Evolutionary conservation across 2,797 vertebrate genomes (phyloP).

Genomic region (Phylloscopus collybita): DNA sequence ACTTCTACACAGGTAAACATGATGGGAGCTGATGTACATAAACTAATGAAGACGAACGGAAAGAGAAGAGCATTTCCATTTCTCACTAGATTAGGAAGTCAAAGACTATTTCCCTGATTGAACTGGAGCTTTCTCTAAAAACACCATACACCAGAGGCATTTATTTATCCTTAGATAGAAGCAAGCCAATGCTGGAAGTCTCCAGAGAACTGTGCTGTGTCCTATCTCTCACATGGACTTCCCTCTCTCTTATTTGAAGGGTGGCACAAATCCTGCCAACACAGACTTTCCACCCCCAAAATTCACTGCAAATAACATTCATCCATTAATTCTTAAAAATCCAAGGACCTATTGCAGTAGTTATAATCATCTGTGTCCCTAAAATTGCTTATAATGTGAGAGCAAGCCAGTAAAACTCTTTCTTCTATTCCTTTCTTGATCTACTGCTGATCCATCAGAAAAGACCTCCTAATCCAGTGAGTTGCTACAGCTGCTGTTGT

Average conservation of each 20-base stretch:
- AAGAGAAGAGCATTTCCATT: conserved; percentile 16
- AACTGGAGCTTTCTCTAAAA: conserved; percentile 12
- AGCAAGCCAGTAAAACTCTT: background rate
- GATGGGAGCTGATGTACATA: conserved; percentile 3
- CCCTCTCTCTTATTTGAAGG: background rate
- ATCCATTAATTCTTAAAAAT: background rate
- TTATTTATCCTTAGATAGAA: conserved; percentile 13
- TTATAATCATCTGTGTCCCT: background rate
- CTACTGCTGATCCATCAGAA: background rate
- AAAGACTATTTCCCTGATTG: conserved; percentile 23
- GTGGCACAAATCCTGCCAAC: background rate
- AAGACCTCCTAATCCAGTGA: background rate
- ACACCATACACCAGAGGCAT: background rate
- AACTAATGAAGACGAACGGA: conserved; percentile 32
- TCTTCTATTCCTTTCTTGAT: background rate
- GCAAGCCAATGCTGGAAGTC: background rate
- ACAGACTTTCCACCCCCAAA: background rate
- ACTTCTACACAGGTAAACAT: conserved; percentile 10
- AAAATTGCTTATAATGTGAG: background rate
- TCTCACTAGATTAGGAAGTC: conserved; percentile 22
- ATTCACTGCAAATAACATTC: background rate
- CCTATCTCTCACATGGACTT: background rate
- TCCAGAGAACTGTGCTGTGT: accelerated
- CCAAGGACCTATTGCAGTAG: background rate
- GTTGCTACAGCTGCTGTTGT: background rate